Evolutionary conservation across 2,797 vertebrate species (phyloP), one percentile per base, ranked within the genome.

Genomic region (Pseudochaenichthys georgianus): DNA sequence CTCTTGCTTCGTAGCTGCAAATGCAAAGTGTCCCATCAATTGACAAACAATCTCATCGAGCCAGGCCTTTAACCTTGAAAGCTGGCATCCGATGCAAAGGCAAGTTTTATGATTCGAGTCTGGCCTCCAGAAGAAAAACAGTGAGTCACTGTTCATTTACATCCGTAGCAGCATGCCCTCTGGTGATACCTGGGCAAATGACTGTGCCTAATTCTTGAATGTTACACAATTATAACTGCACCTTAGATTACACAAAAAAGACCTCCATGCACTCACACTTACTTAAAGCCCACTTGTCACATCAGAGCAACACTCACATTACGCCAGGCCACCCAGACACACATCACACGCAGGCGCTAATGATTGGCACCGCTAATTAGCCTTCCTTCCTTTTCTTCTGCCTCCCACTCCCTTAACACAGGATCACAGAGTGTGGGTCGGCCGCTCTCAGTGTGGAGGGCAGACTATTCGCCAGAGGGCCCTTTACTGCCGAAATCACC

Each of bases 361-460:
- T 91, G 90, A 93, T 90, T 87, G 89, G 84, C 86, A 84, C 48
- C 1, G 12, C 90, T 91, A 93, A 93, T 94, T 92, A 92, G 87
- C 79, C 83, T 76, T 64, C 47, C 78, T 87, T 38, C 34, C 73
- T 80, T 88, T 87, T 84, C 77, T 83, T 90, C 41, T 84, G 82
- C 87, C 88, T 92, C 88, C 89, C 83, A 88, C 87, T 91, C 88
- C 89, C 88, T 89, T 63, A 90, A 93, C 89, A 88, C 71, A 57
- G 89, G 93, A 94, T 93, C 93, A 93, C 86, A 92, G 85, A 87
- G 83, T 76, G 88, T 77, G 85, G 76, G 92, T 90, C 90, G 77
- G 87, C 78, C 70, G 54, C 81, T 87, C 85, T 90, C 83, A 57
- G 69, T 57, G 80, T 77, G 75, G 82, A 92, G 92, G 89, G 87